A percentile compares a stretch with the other conserved stretches of the same genome.
Conservation (phyloP, 2,113 vertebrate genomes). For the Myotis lucifugus region DNA sequence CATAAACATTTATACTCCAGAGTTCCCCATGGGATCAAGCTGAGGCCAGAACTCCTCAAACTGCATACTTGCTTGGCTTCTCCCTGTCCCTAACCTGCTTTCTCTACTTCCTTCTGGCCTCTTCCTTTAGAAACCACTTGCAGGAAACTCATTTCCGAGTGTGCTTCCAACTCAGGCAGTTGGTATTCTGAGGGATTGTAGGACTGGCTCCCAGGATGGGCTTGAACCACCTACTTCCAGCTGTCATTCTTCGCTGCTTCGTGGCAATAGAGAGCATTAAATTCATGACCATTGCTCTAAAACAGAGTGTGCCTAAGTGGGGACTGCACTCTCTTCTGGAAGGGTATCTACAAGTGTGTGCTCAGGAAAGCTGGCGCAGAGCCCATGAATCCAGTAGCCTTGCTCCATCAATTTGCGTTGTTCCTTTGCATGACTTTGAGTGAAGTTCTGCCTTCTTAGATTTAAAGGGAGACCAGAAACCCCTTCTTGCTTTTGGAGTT, state of each 20-base stretch:
- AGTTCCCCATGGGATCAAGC: neutral
- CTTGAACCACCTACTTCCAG: neutral
- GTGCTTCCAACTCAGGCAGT: neutral
- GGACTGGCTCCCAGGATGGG: neutral
- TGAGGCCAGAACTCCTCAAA: neutral
- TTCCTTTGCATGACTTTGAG: neutral
- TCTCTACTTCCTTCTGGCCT: neutral
- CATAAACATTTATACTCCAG: neutral
- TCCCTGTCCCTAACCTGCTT: neutral
- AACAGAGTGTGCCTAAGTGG: neutral
- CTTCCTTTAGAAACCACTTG: neutral
- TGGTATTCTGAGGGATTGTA: neutral
- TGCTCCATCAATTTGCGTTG: neutral
- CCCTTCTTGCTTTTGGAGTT: neutral
- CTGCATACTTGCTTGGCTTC: neutral
- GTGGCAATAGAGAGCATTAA: neutral
- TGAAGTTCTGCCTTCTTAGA: neutral
- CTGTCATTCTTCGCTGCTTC: too few species aligned
- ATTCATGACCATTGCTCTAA: neutral
- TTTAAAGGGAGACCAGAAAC: neutral
- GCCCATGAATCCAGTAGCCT: neutral
- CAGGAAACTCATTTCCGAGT: neutral
- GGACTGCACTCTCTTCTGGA: neutral
- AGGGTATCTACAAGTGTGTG: neutral
- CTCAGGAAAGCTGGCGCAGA: neutral